These are phyloP conservation scores for Parnassius orleans DNA, from an alignment of 2,888 invertebrate genomes.

Conservation along the genomic window DNA sequence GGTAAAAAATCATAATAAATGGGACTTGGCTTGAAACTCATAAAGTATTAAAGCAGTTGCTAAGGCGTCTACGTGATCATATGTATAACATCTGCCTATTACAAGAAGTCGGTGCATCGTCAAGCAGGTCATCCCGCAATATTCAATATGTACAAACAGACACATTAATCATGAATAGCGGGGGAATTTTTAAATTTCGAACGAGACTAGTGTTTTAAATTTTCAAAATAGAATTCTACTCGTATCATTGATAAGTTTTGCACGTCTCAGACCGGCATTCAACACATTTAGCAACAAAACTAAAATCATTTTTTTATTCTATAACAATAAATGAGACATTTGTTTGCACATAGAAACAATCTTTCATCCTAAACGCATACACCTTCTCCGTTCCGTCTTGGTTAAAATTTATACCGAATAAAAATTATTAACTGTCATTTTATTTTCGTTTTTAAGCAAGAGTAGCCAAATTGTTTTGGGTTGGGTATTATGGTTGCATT, in stretches of 20 bases:
- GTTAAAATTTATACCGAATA: no score
- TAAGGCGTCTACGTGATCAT: conserved; percentile 46
- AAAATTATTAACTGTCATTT: no score
- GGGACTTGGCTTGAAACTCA: conserved; percentile 1
- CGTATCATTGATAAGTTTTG: conserved; percentile 24
- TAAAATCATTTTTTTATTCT: no score
- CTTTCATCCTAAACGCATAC: no score
- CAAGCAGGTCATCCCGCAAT: conserved; percentile 67
- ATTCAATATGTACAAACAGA: conserved; percentile 52
- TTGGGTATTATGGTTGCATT: no score
- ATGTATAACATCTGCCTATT: conserved; percentile 68
- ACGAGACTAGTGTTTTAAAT: conserved; percentile 38
- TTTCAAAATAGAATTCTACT: conserved; percentile 33
- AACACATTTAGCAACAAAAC: background rate
- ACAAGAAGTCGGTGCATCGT: conserved; percentile 64
- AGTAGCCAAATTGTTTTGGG: no score
- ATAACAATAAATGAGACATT: no score
- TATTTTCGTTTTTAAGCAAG: no score
- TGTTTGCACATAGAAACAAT: no score
- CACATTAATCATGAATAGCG: conserved; percentile 58
- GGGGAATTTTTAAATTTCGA: conserved; percentile 49
- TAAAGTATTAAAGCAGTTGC: conserved; percentile 45
- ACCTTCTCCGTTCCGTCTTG: no score
- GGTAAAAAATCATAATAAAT: conserved; percentile 18
- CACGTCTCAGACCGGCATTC: background rate